A percentile compares a stretch with the other conserved stretches of the same genome.
Conservation (phyloP, 2,113 vertebrate genomes). For the Megalops atlanticus region DNA sequence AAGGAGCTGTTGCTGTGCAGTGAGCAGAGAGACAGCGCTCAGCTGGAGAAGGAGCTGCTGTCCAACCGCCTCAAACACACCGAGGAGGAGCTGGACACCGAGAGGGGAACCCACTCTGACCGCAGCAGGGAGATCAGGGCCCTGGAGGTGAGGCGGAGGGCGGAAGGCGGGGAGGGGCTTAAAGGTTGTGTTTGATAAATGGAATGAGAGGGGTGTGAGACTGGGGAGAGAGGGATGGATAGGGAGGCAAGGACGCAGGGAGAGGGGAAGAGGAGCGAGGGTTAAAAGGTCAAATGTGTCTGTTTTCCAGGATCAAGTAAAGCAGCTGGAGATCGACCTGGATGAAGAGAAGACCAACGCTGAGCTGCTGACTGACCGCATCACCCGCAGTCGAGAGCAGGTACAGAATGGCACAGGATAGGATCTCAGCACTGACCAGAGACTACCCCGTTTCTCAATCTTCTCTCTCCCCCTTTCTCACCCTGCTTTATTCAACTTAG, state of each 20-base stretch:
- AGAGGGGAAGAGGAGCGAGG: background rate
- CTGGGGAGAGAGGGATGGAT: background rate
- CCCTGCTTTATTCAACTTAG: background rate
- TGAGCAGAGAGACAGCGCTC: conserved; percentile 76
- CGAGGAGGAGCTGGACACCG: conserved; percentile 79
- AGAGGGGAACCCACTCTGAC: conserved; percentile 80
- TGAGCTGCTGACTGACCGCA: conserved; percentile 84
- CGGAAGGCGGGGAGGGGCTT: conserved; percentile 44
- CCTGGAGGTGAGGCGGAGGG: conserved; percentile 77
- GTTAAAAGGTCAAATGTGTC: background rate
- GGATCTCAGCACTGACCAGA: background rate
- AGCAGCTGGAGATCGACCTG: conserved; percentile 82
- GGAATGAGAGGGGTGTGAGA: conserved; percentile 71
- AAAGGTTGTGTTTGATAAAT: conserved; percentile 77
- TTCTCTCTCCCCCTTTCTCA: too few relatives aligned
- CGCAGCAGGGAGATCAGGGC: conserved; percentile 75
- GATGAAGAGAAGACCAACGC: conserved; percentile 83
- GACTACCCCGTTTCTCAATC: background rate
- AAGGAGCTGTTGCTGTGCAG: conserved; percentile 80
- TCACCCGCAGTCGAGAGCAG: conserved; percentile 85
- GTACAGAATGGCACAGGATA: conserved; percentile 52
- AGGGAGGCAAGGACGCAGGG: background rate
- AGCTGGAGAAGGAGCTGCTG: conserved; percentile 84
- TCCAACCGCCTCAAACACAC: conserved; percentile 80
- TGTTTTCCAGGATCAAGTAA: conserved; percentile 77